Evolutionary conservation across 2,113 vertebrate genomes (phyloP), one percentile per base, ranked within the genome.

Genomic region (Solenodon paradoxus): DNA sequence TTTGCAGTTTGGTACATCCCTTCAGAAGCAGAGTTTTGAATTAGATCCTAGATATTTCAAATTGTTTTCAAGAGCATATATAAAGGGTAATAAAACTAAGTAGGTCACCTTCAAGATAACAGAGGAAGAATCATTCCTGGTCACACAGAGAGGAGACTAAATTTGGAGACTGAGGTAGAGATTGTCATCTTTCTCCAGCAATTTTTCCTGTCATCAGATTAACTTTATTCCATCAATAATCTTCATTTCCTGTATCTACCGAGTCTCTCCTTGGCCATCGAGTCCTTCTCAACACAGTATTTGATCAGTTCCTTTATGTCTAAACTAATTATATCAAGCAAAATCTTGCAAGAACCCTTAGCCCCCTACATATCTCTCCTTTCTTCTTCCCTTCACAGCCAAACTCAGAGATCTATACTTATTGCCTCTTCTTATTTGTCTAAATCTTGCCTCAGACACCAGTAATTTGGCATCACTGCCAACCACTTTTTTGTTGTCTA

Each of bases 1-100:
- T 95, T 95, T 68, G 22, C 61, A 35, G 49, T 63, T 78, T 78
- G 42, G 26, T 26, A 45, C 5, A 86, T 24, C 24, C 19, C 30
- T 38, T 90, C 13, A 88, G 64, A 92, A 88, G 45, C 12, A 82
- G 57, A 89, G 51, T 47, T 89, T 95, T 71, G 83, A 91, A 79
- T 45, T 83, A 68, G 16, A 9, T 26, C 63, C 88, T 82, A 22
- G 57, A 89, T 47, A 75, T 40, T 19, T n/a, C 19, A 92, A 75
- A 28, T 92, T 77, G 51, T 81, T 75, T 95, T 86, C 40, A 93
- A 84, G 24, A 93, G n/a, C 42, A 32, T 61, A 24, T 15, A 64
- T 63, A 78, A 75, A 75, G 35, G 86, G 7, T 75, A 59, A 87
- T 26, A 68, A 64, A 94, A 75, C 13, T 35, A 57, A 57, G 17